Conservation (phyloP, 2,113 vertebrate species). For the Brienomyrus longianalis region DNA sequence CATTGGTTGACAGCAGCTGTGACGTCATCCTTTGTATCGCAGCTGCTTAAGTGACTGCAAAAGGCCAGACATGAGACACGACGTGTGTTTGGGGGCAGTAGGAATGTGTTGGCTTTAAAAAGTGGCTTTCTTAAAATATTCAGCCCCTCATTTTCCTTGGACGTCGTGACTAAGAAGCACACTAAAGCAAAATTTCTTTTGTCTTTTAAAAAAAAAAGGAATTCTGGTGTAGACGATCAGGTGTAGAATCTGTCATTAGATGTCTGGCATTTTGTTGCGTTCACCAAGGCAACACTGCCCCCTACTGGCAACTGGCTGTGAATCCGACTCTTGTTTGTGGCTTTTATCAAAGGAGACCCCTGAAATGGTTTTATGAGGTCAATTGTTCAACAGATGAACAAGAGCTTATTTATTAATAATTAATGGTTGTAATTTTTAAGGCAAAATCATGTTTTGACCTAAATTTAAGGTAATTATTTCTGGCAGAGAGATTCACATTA, state of each 20-base stretch:
- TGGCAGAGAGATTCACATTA: background rate
- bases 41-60: background rate
- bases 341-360: background rate
- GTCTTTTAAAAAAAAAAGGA: background rate
- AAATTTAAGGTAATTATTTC: background rate
- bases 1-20: background rate
- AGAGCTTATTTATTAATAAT: background rate
- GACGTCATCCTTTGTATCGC: constrained; percentile 2
- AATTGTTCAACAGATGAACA: background rate
- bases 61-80: background rate
- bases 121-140: background rate
- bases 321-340: background rate
- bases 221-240: background rate
- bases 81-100: background rate
- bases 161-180: background rate
- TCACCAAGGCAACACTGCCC: background rate
- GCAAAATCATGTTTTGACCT: background rate
- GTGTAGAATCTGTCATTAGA: constrained; percentile 2
- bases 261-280: background rate
- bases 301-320: background rate
- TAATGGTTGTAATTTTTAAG: background rate
- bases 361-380: background rate
- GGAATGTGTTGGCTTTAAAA: background rate
- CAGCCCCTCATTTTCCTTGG: background rate
- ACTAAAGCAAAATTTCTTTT: constrained; percentile 1